Evolutionary conservation across 2,888 invertebrate genomes (phyloP), one percentile per base, ranked within the genome.

Genomic region (Hylaea fasciaria): DNA sequence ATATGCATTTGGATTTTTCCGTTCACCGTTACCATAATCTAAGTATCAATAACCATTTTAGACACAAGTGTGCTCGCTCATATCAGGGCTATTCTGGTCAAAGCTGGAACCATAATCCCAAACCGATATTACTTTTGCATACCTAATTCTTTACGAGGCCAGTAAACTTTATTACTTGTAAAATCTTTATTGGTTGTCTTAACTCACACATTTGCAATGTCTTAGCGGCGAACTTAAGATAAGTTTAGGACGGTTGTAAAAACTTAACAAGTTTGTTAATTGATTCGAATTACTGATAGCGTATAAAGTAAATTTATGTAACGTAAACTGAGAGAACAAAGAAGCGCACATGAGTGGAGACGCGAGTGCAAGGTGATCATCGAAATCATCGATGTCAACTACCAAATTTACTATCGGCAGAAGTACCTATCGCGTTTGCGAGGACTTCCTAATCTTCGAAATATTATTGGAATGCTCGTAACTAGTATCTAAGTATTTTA

Each of bases 161-260:
- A 49, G 40, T 57, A 62, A 62, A 57, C 10, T 57, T 62, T 52
- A 62, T 57, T 49, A 28, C 52, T 46, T 57, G 57, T 62, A 50
- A 61, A 62, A 53, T 49, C 35, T 57, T 62, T 62, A 62, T 50
- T 44, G 49, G 44, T 13, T 12, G 12, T 54, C 48, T 41, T 52
- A 55, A 56, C 61, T 51, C 22, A 41, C 51, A 61, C 61, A 56
- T 56, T 56, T 35, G 51, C 49, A 29, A 29, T 49, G 52, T 53
- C 51, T 52, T 28, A 29, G 40, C 9, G 32, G 40, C 39, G 14
- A n/a, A n/a, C n/a, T 45, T 22, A 46, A 37, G 45, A 50, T 44
- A 44, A 45, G 16, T 53, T 59, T 59, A 59, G 48, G 44, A 45
- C 3, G 32, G 57, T 11, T 37, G 44, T 59, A 44, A 54, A 59